phyloP scores from a whole-genome alignment of 2,797 vertebrate species.

The Labeo calbasu region DNA sequence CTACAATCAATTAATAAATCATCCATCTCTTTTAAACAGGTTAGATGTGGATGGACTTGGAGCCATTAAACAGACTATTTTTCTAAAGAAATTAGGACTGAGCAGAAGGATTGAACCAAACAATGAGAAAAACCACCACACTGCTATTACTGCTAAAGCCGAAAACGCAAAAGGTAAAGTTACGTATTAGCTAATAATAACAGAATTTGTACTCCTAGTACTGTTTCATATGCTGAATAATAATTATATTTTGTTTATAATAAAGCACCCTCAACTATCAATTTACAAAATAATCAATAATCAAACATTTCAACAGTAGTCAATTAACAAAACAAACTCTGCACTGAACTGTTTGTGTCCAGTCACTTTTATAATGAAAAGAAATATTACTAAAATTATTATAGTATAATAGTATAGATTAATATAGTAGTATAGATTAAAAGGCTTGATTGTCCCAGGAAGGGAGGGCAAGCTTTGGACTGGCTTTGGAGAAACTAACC shows the following conservation, averaged over 20 bases:
- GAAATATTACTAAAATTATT: background rate
- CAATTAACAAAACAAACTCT: background rate
- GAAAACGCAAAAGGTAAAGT: conserved; percentile 49
- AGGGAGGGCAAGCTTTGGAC: background rate
- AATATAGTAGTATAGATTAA: background rate
- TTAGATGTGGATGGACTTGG: conserved; percentile 65
- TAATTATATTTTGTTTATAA: background rate
- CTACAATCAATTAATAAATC: background rate
- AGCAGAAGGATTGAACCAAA: conserved; percentile 40
- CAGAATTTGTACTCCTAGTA: background rate
- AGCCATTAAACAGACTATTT: conserved; percentile 57
- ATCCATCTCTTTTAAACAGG: conserved; percentile 39
- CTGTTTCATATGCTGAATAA: background rate
- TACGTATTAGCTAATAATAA: background rate
- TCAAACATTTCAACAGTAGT: background rate
- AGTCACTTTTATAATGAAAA: background rate
- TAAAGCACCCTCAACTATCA: background rate
- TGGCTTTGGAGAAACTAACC: background rate
- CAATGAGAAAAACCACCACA: conserved; percentile 31
- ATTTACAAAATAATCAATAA: background rate
- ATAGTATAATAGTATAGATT: background rate
- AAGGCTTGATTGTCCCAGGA: background rate
- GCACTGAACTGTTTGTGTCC: background rate
- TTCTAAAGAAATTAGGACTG: conserved; percentile 64
- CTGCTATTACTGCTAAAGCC: conserved; percentile 10